A percentile compares a stretch with the other conserved stretches of the same genome.
Conservation (phyloP, 2,797 vertebrate species). For the Anabacerthia variegaticeps region DNA sequence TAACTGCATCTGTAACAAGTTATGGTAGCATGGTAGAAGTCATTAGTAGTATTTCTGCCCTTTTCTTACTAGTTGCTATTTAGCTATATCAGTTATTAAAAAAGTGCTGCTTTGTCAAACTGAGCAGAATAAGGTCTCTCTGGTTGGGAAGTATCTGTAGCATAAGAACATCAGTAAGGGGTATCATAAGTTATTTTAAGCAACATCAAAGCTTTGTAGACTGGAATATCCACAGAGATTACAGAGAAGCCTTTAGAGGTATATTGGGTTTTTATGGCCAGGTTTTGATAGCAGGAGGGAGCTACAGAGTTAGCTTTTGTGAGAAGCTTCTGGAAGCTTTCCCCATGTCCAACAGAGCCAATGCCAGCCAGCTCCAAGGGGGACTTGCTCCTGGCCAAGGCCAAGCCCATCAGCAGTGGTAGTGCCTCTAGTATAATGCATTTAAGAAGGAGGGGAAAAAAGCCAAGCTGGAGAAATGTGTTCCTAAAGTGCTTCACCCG, state of each 20-base stretch:
- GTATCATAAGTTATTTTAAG: neutral
- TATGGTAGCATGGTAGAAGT: neutral
- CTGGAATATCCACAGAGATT: neutral
- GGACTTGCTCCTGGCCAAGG: neutral
- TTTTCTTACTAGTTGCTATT: neutral
- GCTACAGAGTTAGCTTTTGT: neutral
- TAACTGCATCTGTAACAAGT: neutral
- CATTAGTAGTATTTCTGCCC: neutral
- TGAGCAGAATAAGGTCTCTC: neutral
- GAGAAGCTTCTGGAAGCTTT: neutral
- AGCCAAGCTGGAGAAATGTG: accelerated
- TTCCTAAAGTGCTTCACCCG: neutral
- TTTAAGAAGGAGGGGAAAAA: neutral
- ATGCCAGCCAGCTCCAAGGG: neutral
- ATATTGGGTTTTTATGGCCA: neutral
- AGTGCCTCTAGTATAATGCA: neutral
- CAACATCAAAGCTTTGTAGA: neutral
- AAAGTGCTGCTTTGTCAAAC: neutral
- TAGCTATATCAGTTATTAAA: neutral
- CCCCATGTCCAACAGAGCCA: neutral
- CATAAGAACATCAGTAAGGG: neutral
- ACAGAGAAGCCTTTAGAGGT: neutral
- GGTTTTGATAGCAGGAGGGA: neutral
- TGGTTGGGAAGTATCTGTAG: neutral
- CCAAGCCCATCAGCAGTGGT: neutral